Percentiles rank a stretch among this genome's conserved stretches.
phyloP scores from a whole-genome alignment of 2,888 invertebrate genomes.

The Ochropleura leucogaster region DNA sequence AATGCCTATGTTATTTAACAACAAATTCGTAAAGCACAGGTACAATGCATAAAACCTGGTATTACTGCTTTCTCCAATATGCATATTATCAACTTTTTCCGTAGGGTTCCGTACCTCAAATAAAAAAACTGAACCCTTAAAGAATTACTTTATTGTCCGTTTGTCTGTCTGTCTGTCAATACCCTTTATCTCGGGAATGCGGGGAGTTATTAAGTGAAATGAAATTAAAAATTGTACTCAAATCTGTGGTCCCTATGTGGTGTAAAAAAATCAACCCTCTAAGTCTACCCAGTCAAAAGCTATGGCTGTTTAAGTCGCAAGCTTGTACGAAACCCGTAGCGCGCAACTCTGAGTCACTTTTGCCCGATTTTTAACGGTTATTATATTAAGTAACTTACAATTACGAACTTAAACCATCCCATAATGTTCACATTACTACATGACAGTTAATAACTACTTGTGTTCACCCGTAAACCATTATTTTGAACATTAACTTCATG shows the following conservation, averaged over 20 bases:
- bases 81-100: background rate
- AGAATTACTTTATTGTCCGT: too few relatives aligned
- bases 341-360: too few relatives aligned
- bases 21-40: background rate
- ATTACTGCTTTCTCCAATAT: background rate
- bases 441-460: conserved; percentile 9
- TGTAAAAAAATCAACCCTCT: too few relatives aligned
- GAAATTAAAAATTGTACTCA: too few relatives aligned
- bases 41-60: background rate
- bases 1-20: background rate
- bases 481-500: conserved; percentile 31
- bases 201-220: too few relatives aligned
- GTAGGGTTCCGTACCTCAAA: background rate
- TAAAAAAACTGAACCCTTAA: too few relatives aligned
- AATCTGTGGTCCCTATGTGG: too few relatives aligned
- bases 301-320: too few relatives aligned
- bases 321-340: too few relatives aligned
- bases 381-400: background rate
- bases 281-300: too few relatives aligned
- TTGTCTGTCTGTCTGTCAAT: too few relatives aligned
- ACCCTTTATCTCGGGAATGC: too few relatives aligned
- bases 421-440: conserved; percentile 7
- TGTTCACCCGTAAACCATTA: conserved; percentile 1
- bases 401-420: background rate
- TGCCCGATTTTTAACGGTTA: background rate